A percentile compares a stretch with the other conserved stretches of the same genome.
These are phyloP conservation scores for Cheumatopsyche charites DNA, from an alignment of 1,140 invertebrate genomes.

Conservation along the genomic window DNA sequence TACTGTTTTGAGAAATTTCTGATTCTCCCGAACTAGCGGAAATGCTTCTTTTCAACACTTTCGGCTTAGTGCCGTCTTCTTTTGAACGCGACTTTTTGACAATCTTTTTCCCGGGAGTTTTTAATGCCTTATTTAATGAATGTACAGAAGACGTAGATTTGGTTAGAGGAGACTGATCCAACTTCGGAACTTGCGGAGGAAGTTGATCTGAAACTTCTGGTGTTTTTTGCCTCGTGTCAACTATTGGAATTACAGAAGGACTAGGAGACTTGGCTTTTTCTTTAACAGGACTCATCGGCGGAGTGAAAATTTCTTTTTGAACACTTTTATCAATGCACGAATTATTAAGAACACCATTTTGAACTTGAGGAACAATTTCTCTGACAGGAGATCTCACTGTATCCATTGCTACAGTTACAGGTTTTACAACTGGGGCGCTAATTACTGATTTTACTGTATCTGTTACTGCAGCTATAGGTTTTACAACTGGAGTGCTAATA, in stretches of 20 bases:
- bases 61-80: conserved; percentile 54
- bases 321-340: not conserved
- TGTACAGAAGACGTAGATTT: conserved; percentile 58
- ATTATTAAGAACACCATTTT: not conserved
- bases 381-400: not conserved
- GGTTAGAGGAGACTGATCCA: conserved; percentile 57
- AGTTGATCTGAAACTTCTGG: conserved; percentile 59
- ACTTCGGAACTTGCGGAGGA: conserved; percentile 67
- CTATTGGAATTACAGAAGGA: conserved; percentile 17
- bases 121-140: conserved; percentile 56
- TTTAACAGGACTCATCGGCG: conserved; percentile 23
- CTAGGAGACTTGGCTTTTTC: conserved; percentile 36
- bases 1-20: conserved; percentile 50
- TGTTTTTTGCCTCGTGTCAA: conserved; percentile 20
- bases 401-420: not conserved
- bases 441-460: not conserved
- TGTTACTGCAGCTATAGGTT: not conserved
- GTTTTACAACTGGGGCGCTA: not conserved
- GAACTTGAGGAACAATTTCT: not conserved
- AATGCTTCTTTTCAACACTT: conserved; percentile 56
- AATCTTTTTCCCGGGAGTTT: conserved; percentile 45
- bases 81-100: conserved; percentile 59
- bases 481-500: not conserved
- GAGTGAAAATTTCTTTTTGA: conserved; percentile 28
- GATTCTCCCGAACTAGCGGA: conserved; percentile 64